Base-by-base conservation (phyloP, 2,113 vertebrate genomes). In the Perca schrenkii region DNA sequence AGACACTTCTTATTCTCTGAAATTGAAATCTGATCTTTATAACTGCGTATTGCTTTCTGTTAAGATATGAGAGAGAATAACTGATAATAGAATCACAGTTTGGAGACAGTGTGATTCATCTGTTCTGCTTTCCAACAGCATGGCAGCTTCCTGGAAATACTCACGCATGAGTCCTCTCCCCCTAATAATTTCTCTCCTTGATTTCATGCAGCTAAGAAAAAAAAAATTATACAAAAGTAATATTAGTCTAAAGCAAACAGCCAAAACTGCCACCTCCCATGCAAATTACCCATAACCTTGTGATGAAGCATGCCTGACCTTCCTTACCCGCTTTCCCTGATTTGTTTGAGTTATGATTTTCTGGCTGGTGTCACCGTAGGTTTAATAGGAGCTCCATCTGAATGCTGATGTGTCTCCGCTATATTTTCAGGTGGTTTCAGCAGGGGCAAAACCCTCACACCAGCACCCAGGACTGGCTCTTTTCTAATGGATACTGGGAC, bases 391-490 rank as follows among this genome's bases (percentile, higher is more conserved):
- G 28, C 52, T 31, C 14, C 25, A 4, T n/a, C 8, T 84, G 57
- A 87, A 14, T 52, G 46, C 19, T 73, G n/a, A 64, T 61, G 16
- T n/a, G 28, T 72, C 22, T 66, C 16, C 43, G 12, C 15, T 81
- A 1, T 90, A 58, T 64, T 80, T 74, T 90, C 95, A 99, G 98
- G 91, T 99, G 98, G 98, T 99, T 99, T 93, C 95, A 96, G 80
- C 97, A 97, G 95, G 98, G 97, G 8, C 96, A 95, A 22, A 99
- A 99, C 83, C 98, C 98, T 22, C 93, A 98, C 84, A 98, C 92
- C 52, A 96, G 93, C 78, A 95, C 95, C 0, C 97, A 97, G 93
- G 98, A 99, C 94, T 99, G 98, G 98, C 95, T 99, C 79, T 98
- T 97, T 79, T 96, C 95, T 66, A 96, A 96, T 58, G 95, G 94